Base-by-base conservation (phyloP, 2,113 vertebrate genomes). In the Eptesicus fuscus region DNA sequence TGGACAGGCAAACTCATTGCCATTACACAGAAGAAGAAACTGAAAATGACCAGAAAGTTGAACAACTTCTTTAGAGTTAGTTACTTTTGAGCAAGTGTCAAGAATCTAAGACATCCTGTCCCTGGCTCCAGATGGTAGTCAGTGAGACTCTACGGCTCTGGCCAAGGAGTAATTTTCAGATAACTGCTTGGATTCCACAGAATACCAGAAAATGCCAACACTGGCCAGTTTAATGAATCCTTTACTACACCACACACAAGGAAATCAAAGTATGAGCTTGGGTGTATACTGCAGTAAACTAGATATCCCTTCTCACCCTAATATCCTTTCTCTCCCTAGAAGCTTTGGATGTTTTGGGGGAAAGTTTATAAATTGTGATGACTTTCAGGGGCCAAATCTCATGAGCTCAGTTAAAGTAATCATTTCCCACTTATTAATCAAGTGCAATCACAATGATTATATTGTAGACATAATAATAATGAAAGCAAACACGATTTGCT, bases 341-440 rank as follows among this genome's bases (percentile, higher is more conserved):
- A 93, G 92, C 78, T 97, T 82, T 91, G 63, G 22, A 59, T 44
- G 83, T 82, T 94, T 96, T 89, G 73, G 20, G 20, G 23, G 20
- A 74, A 74, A 67, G 90, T 88, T 84, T 63, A 89, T 88, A 76
- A 83, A 94, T 93, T 53, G 30, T 35, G 65, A 96, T 94, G 83
- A 97, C 96, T 97, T 97, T 97, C 93, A 82, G 32, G 85, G 94
- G 92, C 53, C 90, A 93, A 97, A 96, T 91, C 78, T 91, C 94
- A 95, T 37, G 88, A 97, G 76, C 88, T 84, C 91, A 97, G 92
- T 91, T 59, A 96, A 87, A 96, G 80, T 74, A 90, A 97, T 97
- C 95, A 95, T 96, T 97, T 98, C 90, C 96, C 95, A 97, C 97
- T 98, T 97, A 98, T 95, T 98, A 96, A 98, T 97, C 95, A 96